Conservation (phyloP, 2,113 vertebrate species). For the Mastomys natalensis region DNA sequence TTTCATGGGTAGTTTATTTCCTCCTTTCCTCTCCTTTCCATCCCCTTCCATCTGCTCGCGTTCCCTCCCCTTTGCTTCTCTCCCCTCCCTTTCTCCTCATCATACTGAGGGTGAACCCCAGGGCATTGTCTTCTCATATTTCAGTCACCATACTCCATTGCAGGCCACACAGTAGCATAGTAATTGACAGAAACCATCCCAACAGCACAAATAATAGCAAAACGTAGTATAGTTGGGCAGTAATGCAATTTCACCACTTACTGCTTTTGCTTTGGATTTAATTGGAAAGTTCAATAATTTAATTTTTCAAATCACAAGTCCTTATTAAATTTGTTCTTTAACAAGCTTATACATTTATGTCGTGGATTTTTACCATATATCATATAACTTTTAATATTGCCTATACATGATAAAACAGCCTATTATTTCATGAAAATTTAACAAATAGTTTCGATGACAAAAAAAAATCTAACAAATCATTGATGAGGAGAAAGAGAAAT, state of each 20-base stretch:
- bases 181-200: background rate
- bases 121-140: background rate
- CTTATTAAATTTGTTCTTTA: background rate
- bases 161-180: background rate
- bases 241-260: background rate
- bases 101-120: background rate
- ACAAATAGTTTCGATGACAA: background rate
- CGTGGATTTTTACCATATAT: background rate
- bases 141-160: background rate
- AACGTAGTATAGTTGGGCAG: background rate
- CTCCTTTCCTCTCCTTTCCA: too few species aligned
- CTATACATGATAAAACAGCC: background rate
- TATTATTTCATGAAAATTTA: background rate
- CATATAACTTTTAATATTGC: background rate
- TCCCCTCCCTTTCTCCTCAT: background rate
- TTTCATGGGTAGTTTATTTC: background rate
- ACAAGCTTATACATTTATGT: background rate
- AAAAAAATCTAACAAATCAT: background rate
- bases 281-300: background rate
- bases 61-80: background rate
- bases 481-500: background rate
- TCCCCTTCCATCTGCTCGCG: accelerated
- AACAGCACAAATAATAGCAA: background rate
- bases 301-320: background rate
- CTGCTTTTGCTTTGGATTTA: background rate